Conservation (phyloP, 1,140 invertebrate genomes). For the Drosophila neocordata region DNA sequence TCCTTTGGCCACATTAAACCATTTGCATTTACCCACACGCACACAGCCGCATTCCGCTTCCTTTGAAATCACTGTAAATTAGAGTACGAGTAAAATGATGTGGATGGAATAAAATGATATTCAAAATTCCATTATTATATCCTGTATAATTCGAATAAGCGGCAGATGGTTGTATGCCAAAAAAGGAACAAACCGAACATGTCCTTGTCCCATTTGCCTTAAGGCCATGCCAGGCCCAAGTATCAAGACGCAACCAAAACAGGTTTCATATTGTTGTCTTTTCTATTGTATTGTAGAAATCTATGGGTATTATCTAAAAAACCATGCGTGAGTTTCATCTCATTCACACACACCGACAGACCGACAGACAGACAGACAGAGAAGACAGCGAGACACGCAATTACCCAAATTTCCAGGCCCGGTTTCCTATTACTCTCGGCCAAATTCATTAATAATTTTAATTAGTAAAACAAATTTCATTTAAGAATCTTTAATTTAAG, state of each 20-base stretch:
- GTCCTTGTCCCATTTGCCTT: constrained; percentile 76
- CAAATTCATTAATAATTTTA: background rate
- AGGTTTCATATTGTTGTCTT: constrained; percentile 62
- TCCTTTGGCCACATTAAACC: constrained; percentile 96
- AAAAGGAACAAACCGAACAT: constrained; percentile 24
- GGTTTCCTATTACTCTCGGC: background rate
- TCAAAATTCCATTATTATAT: constrained; percentile 57
- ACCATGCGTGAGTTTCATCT: constrained; percentile 55
- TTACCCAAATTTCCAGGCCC: background rate
- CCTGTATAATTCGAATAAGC: constrained; percentile 72
- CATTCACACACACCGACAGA: constrained; percentile 29
- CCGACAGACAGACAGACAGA: constrained; percentile 12
- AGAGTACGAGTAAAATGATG: background rate
- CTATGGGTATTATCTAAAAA: constrained; percentile 46
- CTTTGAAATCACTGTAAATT: constrained; percentile 32
- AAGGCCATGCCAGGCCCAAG: constrained; percentile 46
- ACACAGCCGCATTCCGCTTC: constrained; percentile 82
- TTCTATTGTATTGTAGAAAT: constrained; percentile 41
- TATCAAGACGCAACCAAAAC: constrained; percentile 54
- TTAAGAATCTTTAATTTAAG: no score
- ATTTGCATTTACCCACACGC: constrained; percentile 92
- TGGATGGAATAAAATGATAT: background rate
- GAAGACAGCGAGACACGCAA: constrained; percentile 1
- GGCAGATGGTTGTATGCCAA: constrained; percentile 45
- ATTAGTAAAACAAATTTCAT: no score